Percentiles rank a stretch among this genome's conserved stretches.
Evolutionary conservation across 2,888 invertebrate genomes (phyloP).

Genomic region (Andrena bucephala): DNA sequence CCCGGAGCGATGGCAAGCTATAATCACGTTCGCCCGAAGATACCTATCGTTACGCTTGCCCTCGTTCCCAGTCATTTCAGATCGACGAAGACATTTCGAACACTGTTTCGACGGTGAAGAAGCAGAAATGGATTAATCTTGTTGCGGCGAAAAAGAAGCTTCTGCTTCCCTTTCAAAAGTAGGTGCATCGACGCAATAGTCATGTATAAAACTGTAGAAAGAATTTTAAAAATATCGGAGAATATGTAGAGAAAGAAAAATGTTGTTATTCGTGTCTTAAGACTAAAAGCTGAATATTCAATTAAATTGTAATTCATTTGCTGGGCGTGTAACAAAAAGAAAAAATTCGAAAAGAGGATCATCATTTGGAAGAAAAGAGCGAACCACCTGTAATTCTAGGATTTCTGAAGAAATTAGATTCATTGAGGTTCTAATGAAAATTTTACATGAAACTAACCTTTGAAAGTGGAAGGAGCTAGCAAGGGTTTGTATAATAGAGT

Average conservation of each 20-base stretch:
- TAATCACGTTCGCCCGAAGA: constrained; percentile 35
- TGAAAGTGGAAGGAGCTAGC: too few species aligned
- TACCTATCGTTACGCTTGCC: background rate
- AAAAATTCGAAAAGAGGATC: too few species aligned
- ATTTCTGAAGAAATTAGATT: too few species aligned
- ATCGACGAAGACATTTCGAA: background rate
- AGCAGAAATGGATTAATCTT: background rate
- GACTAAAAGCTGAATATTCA: too few species aligned
- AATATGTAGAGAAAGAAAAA: background rate
- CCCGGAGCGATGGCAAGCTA: constrained; percentile 22
- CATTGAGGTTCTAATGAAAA: too few species aligned
- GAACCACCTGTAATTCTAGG: too few species aligned
- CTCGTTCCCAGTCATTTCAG: background rate
- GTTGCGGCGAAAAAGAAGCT: background rate
- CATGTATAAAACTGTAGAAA: background rate
- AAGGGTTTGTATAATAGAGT: too few species aligned
- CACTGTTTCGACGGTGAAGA: background rate
- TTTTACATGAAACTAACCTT: too few species aligned
- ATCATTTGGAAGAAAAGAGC: too few species aligned
- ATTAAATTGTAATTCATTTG: too few species aligned
- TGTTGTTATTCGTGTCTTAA: background rate
- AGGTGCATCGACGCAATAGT: background rate
- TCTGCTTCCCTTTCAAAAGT: background rate
- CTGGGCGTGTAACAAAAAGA: too few species aligned
- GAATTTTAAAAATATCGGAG: background rate